Base-by-base conservation (phyloP, 2,888 invertebrate species). In the Ophion ellenae region DNA sequence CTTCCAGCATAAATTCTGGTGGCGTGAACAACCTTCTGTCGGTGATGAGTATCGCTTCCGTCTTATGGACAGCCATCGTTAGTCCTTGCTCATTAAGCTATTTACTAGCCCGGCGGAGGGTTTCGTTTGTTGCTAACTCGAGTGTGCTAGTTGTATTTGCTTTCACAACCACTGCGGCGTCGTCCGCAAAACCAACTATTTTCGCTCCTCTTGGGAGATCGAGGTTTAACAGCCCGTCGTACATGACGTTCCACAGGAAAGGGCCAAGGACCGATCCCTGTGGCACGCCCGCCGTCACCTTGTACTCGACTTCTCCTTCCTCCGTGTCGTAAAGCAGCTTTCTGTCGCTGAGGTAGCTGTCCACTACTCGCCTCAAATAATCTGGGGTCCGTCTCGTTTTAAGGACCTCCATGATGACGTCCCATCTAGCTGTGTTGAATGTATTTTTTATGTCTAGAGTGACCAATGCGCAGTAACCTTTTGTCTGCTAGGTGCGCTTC, bases 401-500 rank as follows among this genome's bases (percentile, higher is more conserved):
- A 6, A 67, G 67, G 17, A n/a, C 67, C 4, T 20, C 32, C 28
- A 59, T 71, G 24, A 70, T 47, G 10, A n/a, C 7, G 45, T 79
- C 63, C 80, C 80, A 80, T 7, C 24, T 71, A 0, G 66, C 80
- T 6, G 64, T n/a, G 10, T 78, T 77, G 20, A 71, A 77, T 2
- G 63, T 71, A 40, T 79, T 85, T 24, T 61, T 0, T 83, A n/a
- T 40, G 28, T 81, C 84, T 2, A 86, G 59, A 1, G 85, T 83
- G 0, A 77, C 61, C 11, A 81, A 53, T 6, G 78, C 67, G 24
- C 86, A 86, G 32, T 36, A 81, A 0, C 74, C 81, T 11, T 81
- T 84, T 6, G 70, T 40, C 17, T 67, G 17, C 36, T 75, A 53
- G 10, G 5, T 79, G 0, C 84, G 64, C 10, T 14, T 40, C 66